phyloP scores from a whole-genome alignment of 2,888 invertebrate species.

The Trichogramma dendrolimi region DNA sequence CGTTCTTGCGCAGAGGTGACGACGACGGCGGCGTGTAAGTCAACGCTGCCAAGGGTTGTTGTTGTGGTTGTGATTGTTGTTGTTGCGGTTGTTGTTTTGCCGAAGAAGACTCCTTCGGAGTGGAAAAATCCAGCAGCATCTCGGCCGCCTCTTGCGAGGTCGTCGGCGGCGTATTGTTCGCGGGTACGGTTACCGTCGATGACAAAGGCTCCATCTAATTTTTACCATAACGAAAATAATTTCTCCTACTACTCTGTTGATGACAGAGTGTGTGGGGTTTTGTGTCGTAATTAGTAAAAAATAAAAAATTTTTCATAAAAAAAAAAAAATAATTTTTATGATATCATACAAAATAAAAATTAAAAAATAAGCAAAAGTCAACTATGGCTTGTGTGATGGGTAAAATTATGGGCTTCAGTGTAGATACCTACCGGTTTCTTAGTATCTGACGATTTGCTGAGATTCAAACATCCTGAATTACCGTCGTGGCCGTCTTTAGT shows the following conservation, averaged over 20 bases:
- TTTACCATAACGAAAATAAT: neutral
- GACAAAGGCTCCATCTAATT: constrained; percentile 3
- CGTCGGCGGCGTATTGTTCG: constrained; percentile 18
- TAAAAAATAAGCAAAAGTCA: too few relatives aligned
- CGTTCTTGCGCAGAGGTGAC: constrained; percentile 48
- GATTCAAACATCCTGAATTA: too few relatives aligned
- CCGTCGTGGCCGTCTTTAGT: too few relatives aligned
- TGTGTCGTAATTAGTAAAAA: too few relatives aligned
- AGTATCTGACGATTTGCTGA: too few relatives aligned
- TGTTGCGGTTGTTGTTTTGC: constrained; percentile 52
- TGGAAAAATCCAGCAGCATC: constrained; percentile 65
- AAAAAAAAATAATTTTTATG: too few relatives aligned
- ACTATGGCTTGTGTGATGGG: too few relatives aligned
- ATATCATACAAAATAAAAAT: too few relatives aligned
- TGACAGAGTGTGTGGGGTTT: too few relatives aligned
- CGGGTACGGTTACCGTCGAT: constrained; percentile 49
- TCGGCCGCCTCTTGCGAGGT: constrained; percentile 60
- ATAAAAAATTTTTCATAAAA: too few relatives aligned
- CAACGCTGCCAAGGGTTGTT: constrained; percentile 26
- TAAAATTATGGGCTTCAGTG: too few relatives aligned
- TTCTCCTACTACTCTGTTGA: neutral
- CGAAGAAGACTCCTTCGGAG: constrained; percentile 54
- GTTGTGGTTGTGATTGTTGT: constrained; percentile 53
- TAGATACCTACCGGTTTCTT: too few relatives aligned
- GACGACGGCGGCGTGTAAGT: constrained; percentile 36